Conservation (phyloP, 2,113 vertebrate species). For the Corvus hawaiiensis region DNA sequence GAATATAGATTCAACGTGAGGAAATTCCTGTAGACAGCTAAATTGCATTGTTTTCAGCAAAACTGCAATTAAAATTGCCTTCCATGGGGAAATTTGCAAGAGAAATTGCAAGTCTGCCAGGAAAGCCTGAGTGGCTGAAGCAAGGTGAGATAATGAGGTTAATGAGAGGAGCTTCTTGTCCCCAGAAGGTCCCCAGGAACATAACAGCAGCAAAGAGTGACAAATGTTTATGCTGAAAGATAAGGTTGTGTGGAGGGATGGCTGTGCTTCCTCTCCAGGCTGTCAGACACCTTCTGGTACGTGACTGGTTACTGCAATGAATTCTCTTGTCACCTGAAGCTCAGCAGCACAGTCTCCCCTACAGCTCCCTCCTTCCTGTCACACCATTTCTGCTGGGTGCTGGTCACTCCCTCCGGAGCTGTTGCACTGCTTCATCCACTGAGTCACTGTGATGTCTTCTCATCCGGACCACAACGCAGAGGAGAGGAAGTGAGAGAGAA, state of each 20-base stretch:
- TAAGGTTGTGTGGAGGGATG: background rate
- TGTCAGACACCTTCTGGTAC: background rate
- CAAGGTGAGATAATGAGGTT: background rate
- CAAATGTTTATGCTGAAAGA: background rate
- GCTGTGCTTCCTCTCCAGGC: background rate
- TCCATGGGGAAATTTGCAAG: background rate
- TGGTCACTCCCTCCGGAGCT: background rate
- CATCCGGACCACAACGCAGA: rapidly evolving
- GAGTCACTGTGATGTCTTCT: background rate
- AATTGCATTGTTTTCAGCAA: background rate
- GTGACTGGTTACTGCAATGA: background rate
- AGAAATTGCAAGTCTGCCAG: background rate
- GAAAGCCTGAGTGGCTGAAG: background rate
- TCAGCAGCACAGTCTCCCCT: background rate
- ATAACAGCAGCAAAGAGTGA: background rate
- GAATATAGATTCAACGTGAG: background rate
- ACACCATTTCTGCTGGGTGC: background rate
- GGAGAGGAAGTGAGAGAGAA: background rate
- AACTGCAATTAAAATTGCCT: background rate
- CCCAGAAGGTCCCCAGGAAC: background rate
- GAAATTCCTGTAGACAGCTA: background rate
- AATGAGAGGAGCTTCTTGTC: background rate
- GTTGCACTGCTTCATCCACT: background rate
- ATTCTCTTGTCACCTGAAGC: background rate
- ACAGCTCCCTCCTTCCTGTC: background rate